A percentile compares a stretch with the other conserved stretches of the same genome.
These are phyloP conservation scores for Beroe ovata DNA, from an alignment of 37 sponge, comb jelly and placozoan species.

Conservation along the genomic window DNA sequence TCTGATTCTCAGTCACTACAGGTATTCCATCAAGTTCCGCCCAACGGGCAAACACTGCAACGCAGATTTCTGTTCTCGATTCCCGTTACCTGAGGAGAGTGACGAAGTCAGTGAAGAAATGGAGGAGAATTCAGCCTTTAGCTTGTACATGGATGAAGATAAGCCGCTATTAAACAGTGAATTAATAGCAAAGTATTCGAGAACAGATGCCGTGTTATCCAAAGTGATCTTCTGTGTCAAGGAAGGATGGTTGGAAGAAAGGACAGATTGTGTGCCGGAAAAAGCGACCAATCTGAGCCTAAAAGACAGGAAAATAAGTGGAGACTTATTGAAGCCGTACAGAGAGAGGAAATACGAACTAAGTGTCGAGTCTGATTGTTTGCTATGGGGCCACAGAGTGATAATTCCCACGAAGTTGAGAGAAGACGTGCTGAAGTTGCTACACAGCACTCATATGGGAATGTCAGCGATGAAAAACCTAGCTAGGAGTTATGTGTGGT, in stretches of 20 bases:
- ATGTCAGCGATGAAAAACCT: background rate
- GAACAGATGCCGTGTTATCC: slow-evolving; percentile 55
- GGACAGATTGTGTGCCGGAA: background rate
- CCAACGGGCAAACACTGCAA: slow-evolving; percentile 25
- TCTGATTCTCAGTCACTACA: slow-evolving; percentile 3
- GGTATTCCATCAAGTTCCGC: slow-evolving; percentile 1
- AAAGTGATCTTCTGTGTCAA: slow-evolving; percentile 46
- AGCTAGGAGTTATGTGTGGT: slow-evolving; percentile 10
- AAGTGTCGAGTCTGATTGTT: slow-evolving; percentile 60
- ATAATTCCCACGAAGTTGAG: slow-evolving; percentile 59
- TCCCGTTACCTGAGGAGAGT: background rate
- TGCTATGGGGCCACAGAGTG: slow-evolving; percentile 70
- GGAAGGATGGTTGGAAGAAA: slow-evolving; percentile 34
- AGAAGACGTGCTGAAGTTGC: background rate
- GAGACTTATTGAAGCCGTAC: slow-evolving; percentile 45
- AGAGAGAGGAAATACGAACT: slow-evolving; percentile 40
- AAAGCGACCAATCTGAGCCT: slow-evolving; percentile 12
- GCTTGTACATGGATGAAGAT: slow-evolving; percentile 3
- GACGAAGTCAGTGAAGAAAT: background rate
- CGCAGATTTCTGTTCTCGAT: slow-evolving; percentile 47
- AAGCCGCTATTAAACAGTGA: background rate
- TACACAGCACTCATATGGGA: slow-evolving; percentile 17
- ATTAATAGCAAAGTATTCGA: background rate
- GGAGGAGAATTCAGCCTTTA: slow-evolving; percentile 3
- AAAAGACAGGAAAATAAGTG: background rate